Percentiles rank a stretch among this genome's conserved stretches.
phyloP scores from a whole-genome alignment of 2,888 invertebrate species.

The Margaritifera margaritifera region DNA sequence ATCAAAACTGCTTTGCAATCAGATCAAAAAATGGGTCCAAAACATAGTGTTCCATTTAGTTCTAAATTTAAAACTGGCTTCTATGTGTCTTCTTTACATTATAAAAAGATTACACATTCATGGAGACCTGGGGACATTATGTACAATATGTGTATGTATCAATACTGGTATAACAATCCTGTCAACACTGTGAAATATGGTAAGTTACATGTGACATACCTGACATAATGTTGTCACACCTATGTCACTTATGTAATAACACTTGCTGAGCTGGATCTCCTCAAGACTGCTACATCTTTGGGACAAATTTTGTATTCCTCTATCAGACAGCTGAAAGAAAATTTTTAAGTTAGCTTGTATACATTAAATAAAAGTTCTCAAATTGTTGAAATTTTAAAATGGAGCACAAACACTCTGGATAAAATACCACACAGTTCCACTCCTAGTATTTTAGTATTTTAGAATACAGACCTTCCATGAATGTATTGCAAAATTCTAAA shows the following conservation, averaged over 20 bases:
- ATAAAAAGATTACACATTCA: no score
- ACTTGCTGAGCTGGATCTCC: slow-evolving; percentile 15
- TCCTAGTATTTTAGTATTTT: no score
- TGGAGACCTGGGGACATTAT: no score
- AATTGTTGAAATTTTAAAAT: no score
- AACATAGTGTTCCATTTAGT: not conserved
- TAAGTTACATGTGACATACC: slow-evolving; percentile 3
- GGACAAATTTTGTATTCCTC: slow-evolving; percentile 13
- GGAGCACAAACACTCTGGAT: no score
- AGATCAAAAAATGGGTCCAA: slow-evolving; percentile 3
- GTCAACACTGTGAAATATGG: not conserved
- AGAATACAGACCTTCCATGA: no score
- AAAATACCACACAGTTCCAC: no score
- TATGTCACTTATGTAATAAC: slow-evolving; percentile 8
- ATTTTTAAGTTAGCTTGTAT: not conserved
- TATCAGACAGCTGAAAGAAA: slow-evolving; percentile 16
- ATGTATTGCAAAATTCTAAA: no score
- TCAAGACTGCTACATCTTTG: slow-evolving; percentile 15
- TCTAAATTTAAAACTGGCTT: not conserved
- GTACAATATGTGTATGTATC: no score
- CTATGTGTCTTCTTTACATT: no score
- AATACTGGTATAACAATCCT: no score
- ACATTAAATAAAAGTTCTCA: no score
- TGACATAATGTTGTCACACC: slow-evolving; percentile 13
- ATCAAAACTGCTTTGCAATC: not conserved